phyloP scores from a whole-genome alignment of 1,140 invertebrate species.

The Drosophila lowei region DNA sequence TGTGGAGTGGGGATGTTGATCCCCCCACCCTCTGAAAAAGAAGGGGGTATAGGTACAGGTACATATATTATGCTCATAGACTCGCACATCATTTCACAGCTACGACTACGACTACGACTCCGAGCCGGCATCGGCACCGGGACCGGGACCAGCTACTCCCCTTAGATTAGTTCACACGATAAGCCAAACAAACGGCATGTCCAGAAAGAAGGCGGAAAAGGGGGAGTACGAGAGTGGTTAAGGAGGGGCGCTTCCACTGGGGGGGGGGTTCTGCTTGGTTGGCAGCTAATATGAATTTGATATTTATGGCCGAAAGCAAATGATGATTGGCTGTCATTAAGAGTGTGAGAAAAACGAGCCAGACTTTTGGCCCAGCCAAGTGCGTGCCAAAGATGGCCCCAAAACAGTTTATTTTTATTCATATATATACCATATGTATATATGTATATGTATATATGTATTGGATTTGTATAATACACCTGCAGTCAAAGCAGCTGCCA shows the following conservation, averaged over 20 bases:
- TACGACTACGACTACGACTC: conserved; percentile 6
- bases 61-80: conserved; percentile 65
- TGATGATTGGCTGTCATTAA: conserved; percentile 50
- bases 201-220: conserved; percentile 5
- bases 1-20: not conserved
- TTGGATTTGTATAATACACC: conserved; percentile 1
- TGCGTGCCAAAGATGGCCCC: conserved; percentile 13
- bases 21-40: not conserved
- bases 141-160: conserved; percentile 6
- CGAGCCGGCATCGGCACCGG: not conserved
- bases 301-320: conserved; percentile 53
- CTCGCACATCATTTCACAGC: conserved; percentile 74
- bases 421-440: not conserved
- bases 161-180: conserved; percentile 79
- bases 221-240: not conserved
- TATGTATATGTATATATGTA: not conserved
- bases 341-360: conserved; percentile 32
- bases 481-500: conserved; percentile 16
- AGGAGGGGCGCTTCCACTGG: not conserved
- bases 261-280: conserved; percentile 60
- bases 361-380: conserved; percentile 7
- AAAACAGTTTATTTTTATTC: not conserved
- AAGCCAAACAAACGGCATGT: conserved; percentile 58
- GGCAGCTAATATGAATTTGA: conserved; percentile 65
- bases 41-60: conserved; percentile 2